A percentile compares a stretch with the other conserved stretches of the same genome.
Evolutionary conservation across 2,797 vertebrate genomes (phyloP).

Genomic region (Euphonia xanthogaster): DNA sequence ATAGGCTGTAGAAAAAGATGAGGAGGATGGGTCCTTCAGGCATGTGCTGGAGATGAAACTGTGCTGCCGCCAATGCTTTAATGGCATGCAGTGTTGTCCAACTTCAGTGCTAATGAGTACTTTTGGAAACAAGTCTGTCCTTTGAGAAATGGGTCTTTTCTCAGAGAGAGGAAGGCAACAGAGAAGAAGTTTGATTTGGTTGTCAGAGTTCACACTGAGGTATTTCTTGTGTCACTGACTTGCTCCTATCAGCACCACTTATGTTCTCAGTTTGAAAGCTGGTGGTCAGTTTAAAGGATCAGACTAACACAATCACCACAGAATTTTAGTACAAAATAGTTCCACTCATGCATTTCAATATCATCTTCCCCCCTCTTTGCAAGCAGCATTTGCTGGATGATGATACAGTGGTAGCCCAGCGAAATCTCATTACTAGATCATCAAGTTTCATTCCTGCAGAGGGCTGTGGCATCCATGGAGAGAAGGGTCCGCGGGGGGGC

Average conservation of each 20-base stretch:
- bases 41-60: neutral
- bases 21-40: neutral
- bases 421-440: neutral
- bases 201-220: neutral
- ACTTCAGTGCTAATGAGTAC: neutral
- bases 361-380: neutral
- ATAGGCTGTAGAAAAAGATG: neutral
- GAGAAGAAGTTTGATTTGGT: neutral
- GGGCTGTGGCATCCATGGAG: neutral
- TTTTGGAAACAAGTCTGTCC: neutral
- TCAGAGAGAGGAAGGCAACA: neutral
- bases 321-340: neutral
- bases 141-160: neutral
- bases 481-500: neutral
- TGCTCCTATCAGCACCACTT: neutral
- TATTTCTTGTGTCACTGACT: neutral
- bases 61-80: neutral
- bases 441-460: neutral
- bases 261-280: neutral
- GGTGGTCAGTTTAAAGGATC: neutral
- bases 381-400: neutral
- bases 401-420: fast-evolving
- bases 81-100: neutral
- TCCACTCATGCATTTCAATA: neutral
- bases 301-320: neutral